These are phyloP conservation scores for Anthopleura sola DNA, from an alignment of 64 coral and sea anemone genomes.

Conservation along the genomic window DNA sequence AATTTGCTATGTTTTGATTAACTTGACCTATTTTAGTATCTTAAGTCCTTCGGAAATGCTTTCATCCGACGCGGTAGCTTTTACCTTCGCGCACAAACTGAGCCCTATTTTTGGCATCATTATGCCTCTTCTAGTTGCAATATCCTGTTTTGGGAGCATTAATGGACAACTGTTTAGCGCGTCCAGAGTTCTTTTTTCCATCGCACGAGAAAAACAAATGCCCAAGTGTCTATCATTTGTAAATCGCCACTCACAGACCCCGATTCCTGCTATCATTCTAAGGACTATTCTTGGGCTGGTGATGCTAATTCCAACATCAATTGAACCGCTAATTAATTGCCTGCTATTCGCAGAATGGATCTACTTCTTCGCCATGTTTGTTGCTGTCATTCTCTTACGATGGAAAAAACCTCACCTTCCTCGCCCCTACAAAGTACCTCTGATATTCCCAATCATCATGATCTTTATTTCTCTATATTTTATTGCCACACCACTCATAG, in stretches of 20 bases:
- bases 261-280: constrained; percentile 47
- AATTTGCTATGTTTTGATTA: constrained; percentile 66
- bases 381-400: constrained; percentile 57
- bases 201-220: constrained; percentile 65
- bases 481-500: constrained; percentile 47
- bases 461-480: constrained; percentile 55
- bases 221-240: constrained; percentile 54
- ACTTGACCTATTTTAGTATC: constrained; percentile 66
- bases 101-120: constrained; percentile 42
- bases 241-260: constrained; percentile 44
- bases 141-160: constrained; percentile 66
- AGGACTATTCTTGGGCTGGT: constrained; percentile 47
- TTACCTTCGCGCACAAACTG: constrained; percentile 64
- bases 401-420: constrained; percentile 57
- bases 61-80: constrained; percentile 54
- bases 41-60: constrained; percentile 65
- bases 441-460: constrained; percentile 59
- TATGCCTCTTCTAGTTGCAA: constrained; percentile 70
- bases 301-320: constrained; percentile 56
- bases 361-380: constrained; percentile 48
- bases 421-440: constrained; percentile 70
- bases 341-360: constrained; percentile 72
- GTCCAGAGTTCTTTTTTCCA: constrained; percentile 57
- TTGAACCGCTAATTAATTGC: constrained; percentile 58
- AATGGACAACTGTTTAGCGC: constrained; percentile 62